Evolutionary conservation across 2,888 invertebrate species (phyloP).

Genomic region (Rosalia funebris): DNA sequence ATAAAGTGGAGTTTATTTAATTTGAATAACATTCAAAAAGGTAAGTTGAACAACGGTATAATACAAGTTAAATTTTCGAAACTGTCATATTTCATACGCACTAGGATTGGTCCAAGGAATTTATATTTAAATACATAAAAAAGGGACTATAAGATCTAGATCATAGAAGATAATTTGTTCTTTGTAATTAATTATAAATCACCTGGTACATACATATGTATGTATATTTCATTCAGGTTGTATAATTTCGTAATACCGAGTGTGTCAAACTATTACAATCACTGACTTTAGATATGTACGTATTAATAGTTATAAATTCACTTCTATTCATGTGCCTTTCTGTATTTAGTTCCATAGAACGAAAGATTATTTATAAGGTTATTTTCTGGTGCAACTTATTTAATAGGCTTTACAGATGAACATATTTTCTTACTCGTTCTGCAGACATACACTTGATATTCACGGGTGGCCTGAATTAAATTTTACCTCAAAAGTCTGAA

Average conservation of each 20-base stretch:
- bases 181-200: not conserved
- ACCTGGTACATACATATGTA: not conserved
- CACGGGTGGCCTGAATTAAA: not conserved
- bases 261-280: constrained; percentile 47
- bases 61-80: no score
- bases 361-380: not conserved
- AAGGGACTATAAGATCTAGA: no score
- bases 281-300: constrained; percentile 36
- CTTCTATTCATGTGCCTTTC: constrained; percentile 47
- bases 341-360: constrained; percentile 29
- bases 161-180: no score
- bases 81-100: no score
- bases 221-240: constrained; percentile 23
- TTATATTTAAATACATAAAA: no score
- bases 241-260: constrained; percentile 21
- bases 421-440: constrained; percentile 7
- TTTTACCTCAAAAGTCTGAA: not conserved
- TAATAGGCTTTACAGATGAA: not conserved
- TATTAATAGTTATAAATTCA: constrained; percentile 33
- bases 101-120: no score
- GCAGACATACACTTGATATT: not conserved
- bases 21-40: no score
- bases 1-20: no score
- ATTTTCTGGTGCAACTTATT: constrained; percentile 6
- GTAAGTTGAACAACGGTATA: no score